Conservation (phyloP, 2,888 invertebrate species). For the Melikaiella ostensackeni region DNA sequence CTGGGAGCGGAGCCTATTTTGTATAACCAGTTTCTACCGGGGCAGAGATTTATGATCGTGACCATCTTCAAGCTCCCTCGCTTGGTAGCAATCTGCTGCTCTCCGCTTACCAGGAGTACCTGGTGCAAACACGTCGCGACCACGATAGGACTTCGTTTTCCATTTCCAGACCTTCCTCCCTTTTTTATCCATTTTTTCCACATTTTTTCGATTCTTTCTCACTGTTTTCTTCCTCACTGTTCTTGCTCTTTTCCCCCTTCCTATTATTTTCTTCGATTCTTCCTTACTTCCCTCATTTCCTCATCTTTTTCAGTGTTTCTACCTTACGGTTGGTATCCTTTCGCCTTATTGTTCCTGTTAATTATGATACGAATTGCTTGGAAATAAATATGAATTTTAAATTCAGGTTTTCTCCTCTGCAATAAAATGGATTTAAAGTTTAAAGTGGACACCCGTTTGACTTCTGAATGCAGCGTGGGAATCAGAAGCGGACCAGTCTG, state of each 20-base stretch:
- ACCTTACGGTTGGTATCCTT: no score
- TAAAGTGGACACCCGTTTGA: constrained; percentile 46
- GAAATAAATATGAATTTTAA: neutral
- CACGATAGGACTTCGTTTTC: constrained; percentile 28
- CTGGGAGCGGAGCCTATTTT: constrained; percentile 70
- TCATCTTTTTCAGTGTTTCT: no score
- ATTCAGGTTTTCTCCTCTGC: neutral
- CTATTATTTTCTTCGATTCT: neutral
- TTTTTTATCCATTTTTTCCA: neutral
- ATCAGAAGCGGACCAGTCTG: constrained; percentile 47
- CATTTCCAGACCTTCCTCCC: constrained; percentile 16
- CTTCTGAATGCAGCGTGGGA: constrained; percentile 50
- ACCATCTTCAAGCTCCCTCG: constrained; percentile 41
- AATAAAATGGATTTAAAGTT: constrained; percentile 29
- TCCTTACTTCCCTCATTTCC: neutral
- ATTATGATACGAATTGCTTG: neutral
- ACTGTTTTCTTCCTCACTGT: neutral
- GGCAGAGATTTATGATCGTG: constrained; percentile 71
- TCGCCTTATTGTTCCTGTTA: no score
- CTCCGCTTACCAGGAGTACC: constrained; percentile 22
- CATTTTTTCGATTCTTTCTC: neutral
- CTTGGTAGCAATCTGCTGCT: constrained; percentile 42
- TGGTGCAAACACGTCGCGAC: constrained; percentile 44
- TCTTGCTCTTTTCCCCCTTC: neutral
- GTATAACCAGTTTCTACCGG: constrained; percentile 73